Evolutionary conservation across 2,113 vertebrate genomes (phyloP), one percentile per base, ranked within the genome.

Genomic region (Oncorhynchus kisutch): DNA sequence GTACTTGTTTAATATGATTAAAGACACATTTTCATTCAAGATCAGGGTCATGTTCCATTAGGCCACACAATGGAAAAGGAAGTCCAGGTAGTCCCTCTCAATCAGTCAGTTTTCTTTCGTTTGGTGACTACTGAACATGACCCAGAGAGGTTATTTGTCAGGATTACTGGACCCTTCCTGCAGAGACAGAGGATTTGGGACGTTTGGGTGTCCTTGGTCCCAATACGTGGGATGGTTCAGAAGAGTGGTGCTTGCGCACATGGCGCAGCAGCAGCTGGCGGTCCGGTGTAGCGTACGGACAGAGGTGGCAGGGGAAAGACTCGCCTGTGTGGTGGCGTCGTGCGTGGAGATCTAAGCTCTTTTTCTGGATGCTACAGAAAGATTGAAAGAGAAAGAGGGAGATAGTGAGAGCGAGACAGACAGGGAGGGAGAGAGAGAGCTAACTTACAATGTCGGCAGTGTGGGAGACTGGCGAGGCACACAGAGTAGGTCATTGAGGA

Each of bases 321-420:
- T 93, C 91, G 0, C 87, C 87, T 0, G 91, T 89, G 85, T 92
- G 92, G 72, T 92, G 92, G 0, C 88, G 84, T 6, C 59, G 25
- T 7, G 75, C 59, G 8, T 89, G 93, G 13, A 94, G 89, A 73
- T 94, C 94, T 87, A 95, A 76, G 78, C 92, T 94, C 84, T 93
- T 95, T 89, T 95, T 95, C 82, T 92, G 93, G 72, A 94, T 88
- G 65, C 90, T 92, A 74, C 27, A 65, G 51, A 60, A 60, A 60
- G 8, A 60, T 60, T 12, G n/a, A 75, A 20, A 22, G 20, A 60
- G 9, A 60, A 3, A 66, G 27, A 76, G 1, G 14, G 1, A 73
- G n/a, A 59, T 13, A 24, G 60, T 39, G 5, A n/a, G 12, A n/a
- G n/a, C 0, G 14, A 60, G 59, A 9, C 5, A n/a, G 59, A 22